A percentile compares a stretch with the other conserved stretches of the same genome.
Evolutionary conservation across 2,797 vertebrate species (phyloP).

Genomic region (Miichthys miiuy): DNA sequence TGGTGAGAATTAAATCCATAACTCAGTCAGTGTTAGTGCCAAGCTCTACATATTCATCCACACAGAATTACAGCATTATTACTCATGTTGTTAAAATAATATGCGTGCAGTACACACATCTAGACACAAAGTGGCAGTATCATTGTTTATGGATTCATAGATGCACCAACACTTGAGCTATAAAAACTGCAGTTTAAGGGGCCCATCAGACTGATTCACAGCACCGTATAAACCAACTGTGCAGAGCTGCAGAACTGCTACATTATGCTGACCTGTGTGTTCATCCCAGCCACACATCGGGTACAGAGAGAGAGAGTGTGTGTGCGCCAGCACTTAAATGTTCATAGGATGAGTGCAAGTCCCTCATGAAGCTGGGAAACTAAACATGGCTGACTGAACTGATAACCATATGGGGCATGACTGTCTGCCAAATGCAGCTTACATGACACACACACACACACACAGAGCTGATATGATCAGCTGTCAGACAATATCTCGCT

Average conservation of each 20-base stretch:
- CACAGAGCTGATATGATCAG: constrained; percentile 30
- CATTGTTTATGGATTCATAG: constrained; percentile 23
- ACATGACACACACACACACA: constrained; percentile 34
- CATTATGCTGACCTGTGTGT: constrained; percentile 34
- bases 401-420: constrained; percentile 66
- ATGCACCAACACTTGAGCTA: constrained; percentile 21
- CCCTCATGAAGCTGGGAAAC: constrained; percentile 54
- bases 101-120: constrained; percentile 50
- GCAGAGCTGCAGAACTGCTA: constrained; percentile 24
- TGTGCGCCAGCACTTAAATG: constrained; percentile 49
- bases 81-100: constrained; percentile 11
- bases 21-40: constrained; percentile 1
- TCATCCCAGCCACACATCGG: constrained; percentile 29
- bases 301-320: neutral
- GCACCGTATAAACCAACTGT: neutral
- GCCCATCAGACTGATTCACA: constrained; percentile 25
- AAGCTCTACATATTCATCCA: constrained; percentile 14
- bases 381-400: constrained; percentile 66
- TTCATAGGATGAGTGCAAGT: constrained; percentile 58
- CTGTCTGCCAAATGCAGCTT: constrained; percentile 53
- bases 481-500: constrained; percentile 24
- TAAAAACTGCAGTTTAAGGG: constrained; percentile 39
- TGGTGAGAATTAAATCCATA: neutral
- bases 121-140: constrained; percentile 61
- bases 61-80: neutral